Percentiles rank a stretch among this genome's conserved stretches.
Evolutionary conservation across 2,113 vertebrate genomes (phyloP).

Genomic region (Bombycilla garrulus): DNA sequence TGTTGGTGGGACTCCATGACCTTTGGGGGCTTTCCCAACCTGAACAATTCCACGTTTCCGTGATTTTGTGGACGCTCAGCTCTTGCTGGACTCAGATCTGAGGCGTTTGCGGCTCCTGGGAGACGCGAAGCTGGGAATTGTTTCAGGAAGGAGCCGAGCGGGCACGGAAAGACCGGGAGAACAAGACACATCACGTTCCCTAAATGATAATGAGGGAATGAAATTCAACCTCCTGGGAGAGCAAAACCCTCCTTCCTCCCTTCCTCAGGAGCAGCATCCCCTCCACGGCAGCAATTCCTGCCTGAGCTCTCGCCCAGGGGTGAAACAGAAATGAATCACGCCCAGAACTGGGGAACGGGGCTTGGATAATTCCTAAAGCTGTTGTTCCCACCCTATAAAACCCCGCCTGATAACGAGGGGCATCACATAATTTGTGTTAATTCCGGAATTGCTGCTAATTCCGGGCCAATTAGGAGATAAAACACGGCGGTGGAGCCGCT

Average conservation of each 20-base stretch:
- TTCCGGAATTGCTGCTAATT: neutral
- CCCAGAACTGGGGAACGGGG: rapidly evolving
- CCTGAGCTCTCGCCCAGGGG: rapidly evolving
- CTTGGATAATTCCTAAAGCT: neutral
- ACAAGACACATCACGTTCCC: neutral
- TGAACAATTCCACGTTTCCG: neutral
- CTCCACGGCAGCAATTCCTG: neutral
- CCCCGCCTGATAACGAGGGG: neutral
- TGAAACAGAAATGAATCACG: neutral
- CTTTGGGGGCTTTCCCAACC: neutral
- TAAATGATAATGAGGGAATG: neutral
- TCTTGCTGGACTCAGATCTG: neutral
- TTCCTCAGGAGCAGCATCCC: neutral
- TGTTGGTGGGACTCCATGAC: rapidly evolving
- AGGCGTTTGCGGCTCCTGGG: neutral
- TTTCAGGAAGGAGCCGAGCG: neutral
- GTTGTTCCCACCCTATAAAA: neutral
- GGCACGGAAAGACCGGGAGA: neutral
- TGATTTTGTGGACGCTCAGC: neutral
- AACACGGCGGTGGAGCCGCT: neutral
- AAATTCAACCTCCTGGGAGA: neutral
- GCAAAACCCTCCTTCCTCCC: neutral
- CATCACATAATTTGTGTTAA: neutral
- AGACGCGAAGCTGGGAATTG: neutral
- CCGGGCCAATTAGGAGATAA: constrained; percentile 9